A percentile compares a stretch with the other conserved stretches of the same genome.
Conservation (phyloP, 2,888 invertebrate genomes). For the Augiades crinisus region DNA sequence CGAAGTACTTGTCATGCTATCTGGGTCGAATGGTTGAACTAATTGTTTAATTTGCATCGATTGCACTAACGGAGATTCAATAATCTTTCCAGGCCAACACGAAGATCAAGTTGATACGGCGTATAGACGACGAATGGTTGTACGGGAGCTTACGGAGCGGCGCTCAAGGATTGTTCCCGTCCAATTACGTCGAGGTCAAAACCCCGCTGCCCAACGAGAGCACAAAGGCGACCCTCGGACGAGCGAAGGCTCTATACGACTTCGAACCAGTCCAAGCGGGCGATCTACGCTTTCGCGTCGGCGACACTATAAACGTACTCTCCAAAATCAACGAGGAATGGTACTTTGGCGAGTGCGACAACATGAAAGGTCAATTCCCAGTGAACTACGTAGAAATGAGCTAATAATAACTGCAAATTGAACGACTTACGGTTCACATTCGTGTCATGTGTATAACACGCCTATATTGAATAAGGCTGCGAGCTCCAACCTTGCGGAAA, state of each 20-base stretch:
- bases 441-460: slow-evolving; percentile 17
- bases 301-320: slow-evolving; percentile 81
- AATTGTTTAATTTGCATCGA: neutral
- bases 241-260: slow-evolving; percentile 85
- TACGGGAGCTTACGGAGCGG: slow-evolving; percentile 85
- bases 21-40: neutral
- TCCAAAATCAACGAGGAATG: slow-evolving; percentile 88
- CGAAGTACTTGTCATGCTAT: too few relatives aligned
- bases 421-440: slow-evolving; percentile 19
- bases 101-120: slow-evolving; percentile 85
- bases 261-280: slow-evolving; percentile 83
- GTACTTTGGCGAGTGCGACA: slow-evolving; percentile 87
- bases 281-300: slow-evolving; percentile 57
- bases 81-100: slow-evolving; percentile 84
- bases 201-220: slow-evolving; percentile 82
- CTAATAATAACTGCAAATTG: slow-evolving; percentile 35
- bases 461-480: slow-evolving; percentile 21
- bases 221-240: slow-evolving; percentile 47
- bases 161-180: slow-evolving; percentile 90
- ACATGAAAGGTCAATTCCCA: slow-evolving; percentile 88
- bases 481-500: slow-evolving; percentile 14
- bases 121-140: slow-evolving; percentile 90
- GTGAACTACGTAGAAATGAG: slow-evolving; percentile 86
- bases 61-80: slow-evolving; percentile 6
- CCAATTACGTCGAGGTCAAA: slow-evolving; percentile 88